These are phyloP conservation scores for Liopterus haemorrhoidalis DNA, from an alignment of 2,888 invertebrate genomes.

Conservation along the genomic window DNA sequence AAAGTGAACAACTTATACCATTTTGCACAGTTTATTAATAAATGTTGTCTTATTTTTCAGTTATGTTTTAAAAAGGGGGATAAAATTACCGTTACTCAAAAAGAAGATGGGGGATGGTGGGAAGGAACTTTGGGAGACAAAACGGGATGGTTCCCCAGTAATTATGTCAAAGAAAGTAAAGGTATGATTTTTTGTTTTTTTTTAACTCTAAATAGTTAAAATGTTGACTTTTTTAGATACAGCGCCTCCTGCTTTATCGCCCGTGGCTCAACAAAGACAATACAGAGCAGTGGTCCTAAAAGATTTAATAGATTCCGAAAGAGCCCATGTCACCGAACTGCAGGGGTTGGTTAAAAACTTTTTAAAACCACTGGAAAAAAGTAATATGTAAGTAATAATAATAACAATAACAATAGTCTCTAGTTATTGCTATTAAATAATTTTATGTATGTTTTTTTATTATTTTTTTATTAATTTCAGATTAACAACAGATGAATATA, in stretches of 20 bases:
- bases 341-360: slow-evolving; percentile 80
- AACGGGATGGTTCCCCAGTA: slow-evolving; percentile 98
- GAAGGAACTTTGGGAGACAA: slow-evolving; percentile 93
- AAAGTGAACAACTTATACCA: neutral
- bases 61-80: slow-evolving; percentile 94
- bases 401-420: too few relatives aligned
- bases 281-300: slow-evolving; percentile 80
- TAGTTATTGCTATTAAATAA: too few relatives aligned
- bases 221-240: slow-evolving; percentile 45
- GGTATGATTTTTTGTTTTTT: slow-evolving; percentile 40
- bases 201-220: neutral
- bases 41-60: slow-evolving; percentile 46
- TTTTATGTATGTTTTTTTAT: too few relatives aligned
- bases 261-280: slow-evolving; percentile 59
- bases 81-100: slow-evolving; percentile 92
- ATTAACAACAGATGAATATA: slow-evolving; percentile 77
- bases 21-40: slow-evolving; percentile 6
- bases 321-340: slow-evolving; percentile 83
- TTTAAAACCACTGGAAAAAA: slow-evolving; percentile 77
- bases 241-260: slow-evolving; percentile 56
- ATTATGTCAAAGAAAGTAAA: slow-evolving; percentile 90
- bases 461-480: slow-evolving; percentile 49
- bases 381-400: too few relatives aligned
- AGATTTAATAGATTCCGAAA: slow-evolving; percentile 89
- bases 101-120: slow-evolving; percentile 98